Conservation (phyloP, 2,113 vertebrate species). For the Megaceryle torquata region DNA sequence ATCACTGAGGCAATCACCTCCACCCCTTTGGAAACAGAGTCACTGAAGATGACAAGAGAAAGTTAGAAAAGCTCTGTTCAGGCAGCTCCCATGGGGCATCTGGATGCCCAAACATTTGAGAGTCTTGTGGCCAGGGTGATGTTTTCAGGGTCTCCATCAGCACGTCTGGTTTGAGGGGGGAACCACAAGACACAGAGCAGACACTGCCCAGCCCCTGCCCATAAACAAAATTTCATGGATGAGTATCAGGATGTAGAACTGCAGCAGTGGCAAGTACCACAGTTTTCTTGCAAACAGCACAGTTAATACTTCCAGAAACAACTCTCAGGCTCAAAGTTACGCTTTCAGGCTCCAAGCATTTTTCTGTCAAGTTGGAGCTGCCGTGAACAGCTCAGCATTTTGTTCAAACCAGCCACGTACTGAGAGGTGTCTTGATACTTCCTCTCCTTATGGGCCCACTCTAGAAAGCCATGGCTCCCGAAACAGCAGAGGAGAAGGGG, state of each 20-base stretch:
- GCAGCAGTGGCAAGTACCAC: neutral
- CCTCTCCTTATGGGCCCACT: neutral
- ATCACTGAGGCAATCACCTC: neutral
- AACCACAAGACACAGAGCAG: neutral
- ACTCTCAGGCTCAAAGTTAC: neutral
- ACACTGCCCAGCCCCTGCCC: neutral
- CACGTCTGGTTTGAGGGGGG: neutral
- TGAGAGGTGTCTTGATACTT: neutral
- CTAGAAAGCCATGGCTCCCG: neutral
- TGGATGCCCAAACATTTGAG: neutral
- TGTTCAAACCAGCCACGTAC: neutral
- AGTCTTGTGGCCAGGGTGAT: neutral
- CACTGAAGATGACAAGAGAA: neutral
- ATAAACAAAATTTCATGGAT: neutral
- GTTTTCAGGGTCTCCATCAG: neutral
- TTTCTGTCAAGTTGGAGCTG: fast-evolving
- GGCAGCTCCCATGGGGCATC: neutral
- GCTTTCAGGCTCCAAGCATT: neutral
- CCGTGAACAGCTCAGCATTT: neutral
- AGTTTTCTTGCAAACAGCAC: neutral
- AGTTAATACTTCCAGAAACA: neutral
- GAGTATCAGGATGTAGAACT: neutral
- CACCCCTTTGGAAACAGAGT: neutral
- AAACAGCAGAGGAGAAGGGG: neutral
- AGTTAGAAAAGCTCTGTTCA: neutral